phyloP scores from a whole-genome alignment of 2,888 invertebrate genomes.

The Luperina testacea region DNA sequence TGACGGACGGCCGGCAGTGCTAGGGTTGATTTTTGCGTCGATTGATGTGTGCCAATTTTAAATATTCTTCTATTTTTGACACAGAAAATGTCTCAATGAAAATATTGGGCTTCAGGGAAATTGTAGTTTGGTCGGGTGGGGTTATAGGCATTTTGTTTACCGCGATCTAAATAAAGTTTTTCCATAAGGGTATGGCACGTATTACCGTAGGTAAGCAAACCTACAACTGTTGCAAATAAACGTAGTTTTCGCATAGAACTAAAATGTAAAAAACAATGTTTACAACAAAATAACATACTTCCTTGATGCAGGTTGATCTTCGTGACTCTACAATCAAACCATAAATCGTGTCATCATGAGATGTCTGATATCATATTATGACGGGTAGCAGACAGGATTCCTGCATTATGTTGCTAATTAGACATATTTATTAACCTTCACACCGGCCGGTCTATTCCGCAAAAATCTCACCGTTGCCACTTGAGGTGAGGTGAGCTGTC shows the following conservation, averaged over 20 bases:
- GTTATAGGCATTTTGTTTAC: not conserved
- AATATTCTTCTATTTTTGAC: not conserved
- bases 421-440: not conserved
- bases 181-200: not conserved
- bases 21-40: conserved; percentile 24
- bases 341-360: conserved; percentile 9
- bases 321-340: conserved; percentile 31
- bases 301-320: conserved; percentile 6
- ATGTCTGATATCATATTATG: conserved; percentile 8
- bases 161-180: not conserved
- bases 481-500: not conserved
- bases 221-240: not conserved
- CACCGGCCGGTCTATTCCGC: not conserved
- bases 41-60: not conserved
- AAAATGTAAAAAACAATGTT: not conserved
- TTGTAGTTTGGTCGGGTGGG: not conserved
- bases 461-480: not conserved
- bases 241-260: not conserved
- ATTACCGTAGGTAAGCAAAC: not conserved
- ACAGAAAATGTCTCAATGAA: not conserved
- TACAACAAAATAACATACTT: conserved; percentile 1
- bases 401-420: not conserved
- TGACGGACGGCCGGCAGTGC: conserved; percentile 21
- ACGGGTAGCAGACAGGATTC: not conserved
- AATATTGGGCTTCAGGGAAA: not conserved